Percentiles rank a stretch among this genome's conserved stretches.
These are phyloP conservation scores for Asarcornis scutulata DNA, from an alignment of 2,113 vertebrate species.

Conservation along the genomic window DNA sequence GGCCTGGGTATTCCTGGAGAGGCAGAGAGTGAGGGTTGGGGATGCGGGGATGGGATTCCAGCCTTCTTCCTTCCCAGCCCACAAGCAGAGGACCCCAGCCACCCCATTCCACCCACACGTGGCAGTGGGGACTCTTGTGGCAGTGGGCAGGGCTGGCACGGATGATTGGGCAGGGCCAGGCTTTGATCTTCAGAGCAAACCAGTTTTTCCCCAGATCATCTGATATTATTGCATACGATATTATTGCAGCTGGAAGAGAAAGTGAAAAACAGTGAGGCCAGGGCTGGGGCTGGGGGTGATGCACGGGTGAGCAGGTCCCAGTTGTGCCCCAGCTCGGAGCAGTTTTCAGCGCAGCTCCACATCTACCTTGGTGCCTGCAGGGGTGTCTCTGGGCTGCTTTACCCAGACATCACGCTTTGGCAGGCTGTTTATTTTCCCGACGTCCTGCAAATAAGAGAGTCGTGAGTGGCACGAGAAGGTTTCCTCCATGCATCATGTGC, in stretches of 20 bases:
- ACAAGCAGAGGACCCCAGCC: neutral
- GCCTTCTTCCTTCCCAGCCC: constrained; percentile 36
- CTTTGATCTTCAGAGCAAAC: constrained; percentile 43
- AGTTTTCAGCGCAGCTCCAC: neutral
- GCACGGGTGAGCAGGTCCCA: fast-evolving
- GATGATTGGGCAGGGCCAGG: neutral
- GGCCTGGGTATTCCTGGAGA: neutral
- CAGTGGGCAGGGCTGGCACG: neutral
- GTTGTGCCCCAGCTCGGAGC: neutral
- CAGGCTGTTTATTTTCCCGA: constrained; percentile 77
- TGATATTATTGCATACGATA: neutral
- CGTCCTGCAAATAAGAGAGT: constrained; percentile 71
- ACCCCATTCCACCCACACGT: neutral
- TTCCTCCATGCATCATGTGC: fast-evolving
- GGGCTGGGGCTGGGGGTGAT: neutral
- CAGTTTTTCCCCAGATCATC: neutral
- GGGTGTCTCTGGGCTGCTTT: constrained; percentile 38
- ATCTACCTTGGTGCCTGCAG: constrained; percentile 58
- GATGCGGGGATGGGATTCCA: neutral
- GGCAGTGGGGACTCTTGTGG: neutral
- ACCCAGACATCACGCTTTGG: constrained; percentile 79
- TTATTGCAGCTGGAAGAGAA: constrained; percentile 54
- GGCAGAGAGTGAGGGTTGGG: neutral
- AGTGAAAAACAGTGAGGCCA: neutral
- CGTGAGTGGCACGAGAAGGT: neutral